These are phyloP conservation scores for Sardinella longiceps DNA, from an alignment of 2,797 vertebrate genomes.

Conservation along the genomic window DNA sequence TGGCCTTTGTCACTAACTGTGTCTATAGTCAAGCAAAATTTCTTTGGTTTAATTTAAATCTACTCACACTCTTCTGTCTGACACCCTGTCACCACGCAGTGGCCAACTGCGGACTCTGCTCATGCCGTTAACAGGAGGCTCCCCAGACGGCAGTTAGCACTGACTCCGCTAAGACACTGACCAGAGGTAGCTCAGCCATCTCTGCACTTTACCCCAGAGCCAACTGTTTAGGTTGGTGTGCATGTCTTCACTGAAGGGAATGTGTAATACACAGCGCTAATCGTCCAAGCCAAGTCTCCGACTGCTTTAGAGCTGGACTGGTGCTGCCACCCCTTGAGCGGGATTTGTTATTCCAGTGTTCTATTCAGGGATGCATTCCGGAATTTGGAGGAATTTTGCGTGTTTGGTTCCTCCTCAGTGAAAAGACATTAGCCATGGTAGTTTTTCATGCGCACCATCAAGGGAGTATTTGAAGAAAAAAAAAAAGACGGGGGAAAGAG, in stretches of 20 bases:
- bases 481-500: not conserved
- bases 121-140: not conserved
- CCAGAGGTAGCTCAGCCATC: not conserved
- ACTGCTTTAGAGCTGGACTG: not conserved
- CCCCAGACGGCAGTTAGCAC: not conserved
- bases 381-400: not conserved
- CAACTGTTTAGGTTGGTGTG: not conserved
- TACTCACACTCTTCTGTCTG: not conserved
- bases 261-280: not conserved
- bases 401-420: slow-evolving; percentile 20
- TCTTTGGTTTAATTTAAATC: not conserved
- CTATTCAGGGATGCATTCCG: slow-evolving; percentile 1
- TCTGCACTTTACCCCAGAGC: not conserved
- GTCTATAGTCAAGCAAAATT: not conserved
- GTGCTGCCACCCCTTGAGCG: not conserved
- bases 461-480: no score
- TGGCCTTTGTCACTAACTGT: not conserved
- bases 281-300: not conserved
- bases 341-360: slow-evolving; percentile 3
- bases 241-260: not conserved
- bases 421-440: not conserved
- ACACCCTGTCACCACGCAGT: not conserved
- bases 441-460: not conserved
- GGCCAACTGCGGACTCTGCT: not conserved
- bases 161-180: not conserved